These are phyloP conservation scores for Teleiodes luculella DNA, from an alignment of 2,888 invertebrate species.

Conservation along the genomic window DNA sequence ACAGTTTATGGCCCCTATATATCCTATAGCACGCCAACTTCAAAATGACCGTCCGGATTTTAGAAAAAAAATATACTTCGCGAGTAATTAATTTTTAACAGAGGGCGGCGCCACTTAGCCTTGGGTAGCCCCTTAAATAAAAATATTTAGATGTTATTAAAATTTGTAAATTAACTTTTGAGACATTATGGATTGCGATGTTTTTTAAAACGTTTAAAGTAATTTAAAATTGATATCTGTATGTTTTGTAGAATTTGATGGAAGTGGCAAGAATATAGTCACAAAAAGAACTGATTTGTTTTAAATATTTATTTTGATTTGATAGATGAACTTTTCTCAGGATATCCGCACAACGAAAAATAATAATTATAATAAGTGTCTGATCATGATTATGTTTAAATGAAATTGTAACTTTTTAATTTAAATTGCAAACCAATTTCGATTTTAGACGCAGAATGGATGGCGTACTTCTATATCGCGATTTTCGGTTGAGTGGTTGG, in stretches of 20 bases:
- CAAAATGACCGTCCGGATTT: too few species aligned
- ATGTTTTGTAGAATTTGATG: background rate
- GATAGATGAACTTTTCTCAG: conserved; percentile 14
- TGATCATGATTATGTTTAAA: background rate
- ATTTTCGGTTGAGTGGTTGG: too few species aligned
- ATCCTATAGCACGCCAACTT: too few species aligned
- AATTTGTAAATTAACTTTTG: conserved; percentile 12
- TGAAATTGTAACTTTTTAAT: too few species aligned
- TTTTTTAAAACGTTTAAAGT: background rate
- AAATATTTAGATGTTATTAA: conserved; percentile 13
- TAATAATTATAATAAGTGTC: background rate
- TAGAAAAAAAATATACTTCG: too few species aligned
- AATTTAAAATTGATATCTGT: background rate
- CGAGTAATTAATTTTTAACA: too few species aligned
- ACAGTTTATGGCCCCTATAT: too few species aligned
- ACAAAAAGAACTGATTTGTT: conserved; percentile 41
- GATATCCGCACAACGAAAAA: conserved; percentile 31
- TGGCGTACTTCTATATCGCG: too few species aligned
- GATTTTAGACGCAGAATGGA: too few species aligned
- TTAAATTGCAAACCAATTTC: too few species aligned
- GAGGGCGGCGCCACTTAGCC: too few species aligned
- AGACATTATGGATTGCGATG: background rate
- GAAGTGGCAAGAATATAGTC: conserved; percentile 2
- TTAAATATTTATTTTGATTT: conserved; percentile 29
- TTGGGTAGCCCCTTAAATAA: too few species aligned